These are phyloP conservation scores for Apostichopus japonicus DNA, from an alignment of 35 echinoderm and acorn worm genomes.

Conservation along the genomic window DNA sequence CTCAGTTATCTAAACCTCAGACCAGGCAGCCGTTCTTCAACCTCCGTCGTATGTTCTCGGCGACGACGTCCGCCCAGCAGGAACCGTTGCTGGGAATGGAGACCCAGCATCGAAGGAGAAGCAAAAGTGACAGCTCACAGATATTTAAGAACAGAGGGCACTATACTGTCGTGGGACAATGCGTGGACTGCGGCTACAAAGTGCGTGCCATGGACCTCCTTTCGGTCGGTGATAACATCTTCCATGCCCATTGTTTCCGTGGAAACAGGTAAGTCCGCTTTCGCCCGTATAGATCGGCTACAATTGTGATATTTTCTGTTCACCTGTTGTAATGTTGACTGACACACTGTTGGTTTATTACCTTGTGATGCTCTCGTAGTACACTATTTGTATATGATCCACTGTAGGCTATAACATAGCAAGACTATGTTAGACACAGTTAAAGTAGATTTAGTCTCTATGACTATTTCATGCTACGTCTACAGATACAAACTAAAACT, in stretches of 20 bases:
- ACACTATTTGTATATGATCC: too few relatives aligned
- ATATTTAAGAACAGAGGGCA: conserved; percentile 12
- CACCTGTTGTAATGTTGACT: too few relatives aligned
- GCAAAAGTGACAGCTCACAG: conserved; percentile 36
- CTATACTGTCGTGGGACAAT: conserved; percentile 40
- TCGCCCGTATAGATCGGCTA: too few relatives aligned
- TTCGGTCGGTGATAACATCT: conserved; percentile 38
- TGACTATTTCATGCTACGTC: too few relatives aligned
- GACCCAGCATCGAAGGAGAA: neutral
- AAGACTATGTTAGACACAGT: too few relatives aligned
- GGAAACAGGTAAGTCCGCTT: conserved; percentile 44
- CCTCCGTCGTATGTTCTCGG: conserved; percentile 13
- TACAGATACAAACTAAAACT: too few relatives aligned
- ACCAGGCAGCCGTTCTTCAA: conserved; percentile 15
- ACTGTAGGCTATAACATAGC: too few relatives aligned
- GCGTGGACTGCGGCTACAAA: conserved; percentile 48
- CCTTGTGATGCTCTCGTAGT: too few relatives aligned
- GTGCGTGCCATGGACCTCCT: conserved; percentile 51
- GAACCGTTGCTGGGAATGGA: conserved; percentile 24
- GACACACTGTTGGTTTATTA: too few relatives aligned
- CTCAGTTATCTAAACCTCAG: neutral
- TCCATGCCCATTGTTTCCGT: conserved; percentile 59
- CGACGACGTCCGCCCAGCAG: neutral
- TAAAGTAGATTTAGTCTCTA: too few relatives aligned
- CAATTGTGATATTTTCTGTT: too few relatives aligned